These are phyloP conservation scores for Mus caroli DNA, from an alignment of 2,797 vertebrate species.

Conservation along the genomic window DNA sequence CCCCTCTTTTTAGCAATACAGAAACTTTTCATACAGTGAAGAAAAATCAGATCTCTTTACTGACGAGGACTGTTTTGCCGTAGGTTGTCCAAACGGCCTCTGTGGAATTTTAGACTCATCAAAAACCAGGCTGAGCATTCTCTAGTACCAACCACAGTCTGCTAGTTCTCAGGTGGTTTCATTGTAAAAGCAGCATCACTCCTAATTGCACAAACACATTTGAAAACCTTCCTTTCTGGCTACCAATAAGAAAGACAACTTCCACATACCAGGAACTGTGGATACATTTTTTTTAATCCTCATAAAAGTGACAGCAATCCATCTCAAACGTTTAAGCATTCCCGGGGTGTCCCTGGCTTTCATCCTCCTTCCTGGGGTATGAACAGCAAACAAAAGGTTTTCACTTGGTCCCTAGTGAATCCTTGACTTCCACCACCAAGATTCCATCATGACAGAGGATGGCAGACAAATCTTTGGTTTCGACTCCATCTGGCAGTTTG, in stretches of 20 bases:
- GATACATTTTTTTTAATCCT: slow-evolving; percentile 76
- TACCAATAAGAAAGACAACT: slow-evolving; percentile 74
- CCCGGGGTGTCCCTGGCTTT: fast-evolving
- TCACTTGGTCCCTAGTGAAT: slow-evolving; percentile 74
- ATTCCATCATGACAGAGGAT: slow-evolving; percentile 92
- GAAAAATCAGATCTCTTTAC: not conserved
- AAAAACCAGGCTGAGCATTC: not conserved
- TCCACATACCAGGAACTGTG: slow-evolving; percentile 69
- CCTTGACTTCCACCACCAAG: slow-evolving; percentile 91
- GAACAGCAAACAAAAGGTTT: slow-evolving; percentile 21
- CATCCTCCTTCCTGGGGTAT: slow-evolving; percentile 24
- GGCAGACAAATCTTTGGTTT: slow-evolving; percentile 89
- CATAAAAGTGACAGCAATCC: slow-evolving; percentile 64
- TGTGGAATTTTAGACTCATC: not conserved
- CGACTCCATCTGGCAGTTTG: slow-evolving; percentile 88
- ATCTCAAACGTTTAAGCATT: not conserved
- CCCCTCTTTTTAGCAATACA: not conserved
- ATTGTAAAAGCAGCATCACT: not conserved
- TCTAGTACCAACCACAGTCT: not conserved
- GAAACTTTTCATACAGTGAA: not conserved
- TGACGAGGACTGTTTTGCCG: not conserved
- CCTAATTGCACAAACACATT: slow-evolving; percentile 41
- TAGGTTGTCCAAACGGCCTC: not conserved
- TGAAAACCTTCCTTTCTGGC: slow-evolving; percentile 46
- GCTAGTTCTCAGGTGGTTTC: not conserved